These are phyloP conservation scores for Serranus cabrilla DNA, from an alignment of 2,797 vertebrate species.

Conservation along the genomic window DNA sequence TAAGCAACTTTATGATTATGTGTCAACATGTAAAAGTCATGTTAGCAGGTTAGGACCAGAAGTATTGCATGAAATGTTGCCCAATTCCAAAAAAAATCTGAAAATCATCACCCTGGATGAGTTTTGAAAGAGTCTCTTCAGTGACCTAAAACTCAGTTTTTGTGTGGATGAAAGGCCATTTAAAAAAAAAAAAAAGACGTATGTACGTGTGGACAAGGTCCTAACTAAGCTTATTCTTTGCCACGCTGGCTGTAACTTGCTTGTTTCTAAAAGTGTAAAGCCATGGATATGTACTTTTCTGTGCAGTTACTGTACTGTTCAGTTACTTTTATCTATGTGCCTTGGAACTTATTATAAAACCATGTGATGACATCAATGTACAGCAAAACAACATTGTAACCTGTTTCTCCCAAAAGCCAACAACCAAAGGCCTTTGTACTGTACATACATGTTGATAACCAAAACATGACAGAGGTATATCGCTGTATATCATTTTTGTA, in stretches of 20 bases:
- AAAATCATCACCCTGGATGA: no score
- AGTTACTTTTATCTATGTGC: constrained; percentile 68
- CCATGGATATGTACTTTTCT: constrained; percentile 47
- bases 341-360: constrained; percentile 55
- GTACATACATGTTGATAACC: constrained; percentile 43
- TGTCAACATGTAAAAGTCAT: no score
- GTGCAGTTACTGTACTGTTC: constrained; percentile 49
- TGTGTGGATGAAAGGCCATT: no score
- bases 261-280: constrained; percentile 45
- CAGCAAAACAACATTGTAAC: constrained; percentile 29
- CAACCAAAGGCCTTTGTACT: constrained; percentile 70
- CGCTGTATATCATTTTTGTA: constrained; percentile 35
- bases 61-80: no score
- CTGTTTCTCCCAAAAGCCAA: constrained; percentile 31
- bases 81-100: no score
- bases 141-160: no score
- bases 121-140: no score
- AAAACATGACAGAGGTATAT: constrained; percentile 28
- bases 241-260: constrained; percentile 12
- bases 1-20: no score
- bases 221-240: neutral
- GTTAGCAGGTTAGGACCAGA: no score
- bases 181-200: no score
- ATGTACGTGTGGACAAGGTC: no score
- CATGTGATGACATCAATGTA: constrained; percentile 48